Conservation (phyloP, 2,888 invertebrate species). For the Amiota mariae region DNA sequence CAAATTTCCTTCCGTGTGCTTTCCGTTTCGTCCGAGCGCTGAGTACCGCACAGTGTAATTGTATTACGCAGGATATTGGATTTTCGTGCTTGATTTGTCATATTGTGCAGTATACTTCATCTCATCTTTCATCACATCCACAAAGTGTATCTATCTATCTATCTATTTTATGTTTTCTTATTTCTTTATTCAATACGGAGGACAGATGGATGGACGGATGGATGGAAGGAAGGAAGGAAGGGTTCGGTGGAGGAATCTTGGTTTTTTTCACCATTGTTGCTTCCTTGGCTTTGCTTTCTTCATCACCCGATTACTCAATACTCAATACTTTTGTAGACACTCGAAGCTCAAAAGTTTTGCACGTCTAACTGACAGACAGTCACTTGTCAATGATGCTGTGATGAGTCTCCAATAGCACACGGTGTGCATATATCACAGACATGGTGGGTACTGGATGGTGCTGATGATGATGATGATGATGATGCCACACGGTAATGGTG, state of each 20-base stretch:
- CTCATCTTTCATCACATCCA: not conserved
- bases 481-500: not conserved
- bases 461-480: slow-evolving; percentile 20
- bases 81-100: slow-evolving; percentile 63
- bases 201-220: not conserved
- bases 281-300: too few species aligned
- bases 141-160: slow-evolving; percentile 24
- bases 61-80: slow-evolving; percentile 63
- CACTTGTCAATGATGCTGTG: slow-evolving; percentile 62
- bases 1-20: slow-evolving; percentile 21
- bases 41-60: slow-evolving; percentile 51
- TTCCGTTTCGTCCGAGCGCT: slow-evolving; percentile 23
- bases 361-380: slow-evolving; percentile 54
- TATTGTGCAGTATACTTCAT: slow-evolving; percentile 47
- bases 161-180: slow-evolving; percentile 39
- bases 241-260: slow-evolving; percentile 40
- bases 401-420: slow-evolving; percentile 43
- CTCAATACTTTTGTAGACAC: slow-evolving; percentile 28
- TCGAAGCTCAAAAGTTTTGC: slow-evolving; percentile 3
- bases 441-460: slow-evolving; percentile 18
- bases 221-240: slow-evolving; percentile 42
- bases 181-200: not conserved
- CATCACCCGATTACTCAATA: not conserved
- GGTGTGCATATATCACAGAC: slow-evolving; percentile 13
- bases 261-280: not conserved